Evolutionary conservation across 2,888 invertebrate genomes (phyloP).

Genomic region (Ichneumon xanthorius): DNA sequence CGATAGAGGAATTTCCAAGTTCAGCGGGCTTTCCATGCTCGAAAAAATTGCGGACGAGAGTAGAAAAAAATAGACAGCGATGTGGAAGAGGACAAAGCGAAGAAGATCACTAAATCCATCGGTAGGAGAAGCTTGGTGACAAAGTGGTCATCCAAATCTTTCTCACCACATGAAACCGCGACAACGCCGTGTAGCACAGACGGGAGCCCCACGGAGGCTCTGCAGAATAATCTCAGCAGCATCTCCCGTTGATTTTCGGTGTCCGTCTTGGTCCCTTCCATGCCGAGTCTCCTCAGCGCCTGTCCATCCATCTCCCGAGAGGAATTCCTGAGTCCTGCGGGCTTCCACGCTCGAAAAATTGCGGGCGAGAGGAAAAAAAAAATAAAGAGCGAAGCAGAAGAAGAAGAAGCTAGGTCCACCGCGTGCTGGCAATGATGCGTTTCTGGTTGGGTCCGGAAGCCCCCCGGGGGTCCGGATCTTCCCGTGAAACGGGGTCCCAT

Average conservation of each 20-base stretch:
- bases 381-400: conserved; percentile 35
- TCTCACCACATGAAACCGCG: conserved; percentile 56
- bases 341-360: conserved; percentile 24
- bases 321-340: conserved; percentile 26
- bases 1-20: conserved; percentile 27
- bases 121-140: conserved; percentile 45
- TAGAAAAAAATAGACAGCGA: conserved; percentile 32
- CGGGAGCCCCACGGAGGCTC: conserved; percentile 26
- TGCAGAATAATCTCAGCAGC: conserved; percentile 8
- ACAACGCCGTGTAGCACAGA: conserved; percentile 31
- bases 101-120: conserved; percentile 37
- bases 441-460: conserved; percentile 78
- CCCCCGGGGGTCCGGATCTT: conserved; percentile 78
- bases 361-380: conserved; percentile 17
- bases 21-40: conserved; percentile 8
- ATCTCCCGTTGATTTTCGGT: conserved; percentile 55
- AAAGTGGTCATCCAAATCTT: conserved; percentile 64
- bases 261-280: conserved; percentile 38
- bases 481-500: conserved; percentile 78
- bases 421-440: conserved; percentile 77
- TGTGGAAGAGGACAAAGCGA: conserved; percentile 10
- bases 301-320: conserved; percentile 48
- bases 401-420: conserved; percentile 33
- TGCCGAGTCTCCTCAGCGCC: conserved; percentile 46
- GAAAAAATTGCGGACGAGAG: conserved; percentile 15